Evolutionary conservation across 2,113 vertebrate species (phyloP), one percentile per base, ranked within the genome.

Genomic region (Polypterus senegalus): DNA sequence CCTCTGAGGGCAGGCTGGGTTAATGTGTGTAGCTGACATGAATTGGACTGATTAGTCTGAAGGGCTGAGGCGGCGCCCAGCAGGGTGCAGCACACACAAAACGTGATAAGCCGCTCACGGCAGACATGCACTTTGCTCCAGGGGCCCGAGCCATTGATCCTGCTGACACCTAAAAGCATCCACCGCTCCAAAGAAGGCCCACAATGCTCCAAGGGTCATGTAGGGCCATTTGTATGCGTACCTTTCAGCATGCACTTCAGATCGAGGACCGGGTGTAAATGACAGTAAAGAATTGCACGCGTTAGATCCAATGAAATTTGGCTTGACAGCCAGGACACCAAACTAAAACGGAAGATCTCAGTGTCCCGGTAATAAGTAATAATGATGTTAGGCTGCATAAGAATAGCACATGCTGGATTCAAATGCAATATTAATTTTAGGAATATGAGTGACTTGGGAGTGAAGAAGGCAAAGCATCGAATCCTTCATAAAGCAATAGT

Each of bases 361-460:
- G 79, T 85, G 81, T 92, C 88, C 85, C 88, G 86, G 92, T 93
- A 97, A 95, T 94, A 91, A 90, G 86, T 92, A 92, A 94, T 97
- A 97, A 96, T 87, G 91, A 94, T 83, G 89, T 96, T 96, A 95
- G 92, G 86, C 89, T 88, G 87, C 91, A 92, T 91, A 89, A 87
- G 89, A 86, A 90, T 87, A 86, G 89, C 87, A 81, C 84, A 69
- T 85, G 85, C 80, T 76, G 86, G 89, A 92, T 93, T 92, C 87
- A 91, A 92, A 96, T 94, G 85, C 88, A 93, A 96, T 94, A 92
- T 95, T 94, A 91, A 95, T 96, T 94, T 92, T 89, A 82, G 85
- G 88, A 82, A 91, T 92, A 92, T 90, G 92, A 94, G 90, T 89
- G 87, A 91, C 90, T 86, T 72, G 91, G 91, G 92, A 92, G 82